Base-by-base conservation (phyloP, 2,797 vertebrate genomes). In the Streptopelia turtur region DNA sequence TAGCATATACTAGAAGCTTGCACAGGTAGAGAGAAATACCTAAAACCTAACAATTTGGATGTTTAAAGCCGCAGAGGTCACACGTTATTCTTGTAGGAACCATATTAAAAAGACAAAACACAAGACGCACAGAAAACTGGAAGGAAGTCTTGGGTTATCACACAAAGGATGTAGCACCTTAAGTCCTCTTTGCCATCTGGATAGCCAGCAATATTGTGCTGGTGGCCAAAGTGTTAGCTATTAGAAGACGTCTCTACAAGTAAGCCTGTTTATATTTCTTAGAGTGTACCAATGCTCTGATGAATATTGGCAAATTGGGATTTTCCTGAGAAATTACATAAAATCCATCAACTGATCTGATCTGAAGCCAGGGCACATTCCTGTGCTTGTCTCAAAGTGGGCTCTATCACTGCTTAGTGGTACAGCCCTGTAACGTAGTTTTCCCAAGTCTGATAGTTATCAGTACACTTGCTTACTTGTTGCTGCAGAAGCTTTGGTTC, bases 401-500 rank as follows among this genome's bases (percentile, higher is more conserved):
- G 21, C 45, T 60, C 63, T 71, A 45, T 45, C 43, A 20, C 18
- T 8, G 49, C 59, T 45, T 30, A 47, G 11, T 33, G 13, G 28
- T 52, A 61, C 0, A 24, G 24, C 13, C 66, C 49, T 25, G 57
- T 47, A 63, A 59, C 9, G 23, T 1, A n/a, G 22, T 8, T 45
- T 76, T 60, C 16, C 37, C 3, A 4, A 68, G 30, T 16, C 55
- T 52, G 14, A n/a, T 39, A 93, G 9, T 41, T 57, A 56, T 10
- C 49, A 89, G 45, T 24, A 45, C 10, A 78, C 30, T 15, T 86
- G 80, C 99, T 98, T 98, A 99, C 99, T 97, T 68, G 99, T 99
- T 79, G 98, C 98, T 94, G 98, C 99, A 78, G 99, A 98, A 94
- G 99, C 99, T 98, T 99, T 99, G 53, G 99, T 99, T 96, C 99